Evolutionary conservation across 1,140 invertebrate genomes (phyloP).

Genomic region (Scaptomyza montana): DNA sequence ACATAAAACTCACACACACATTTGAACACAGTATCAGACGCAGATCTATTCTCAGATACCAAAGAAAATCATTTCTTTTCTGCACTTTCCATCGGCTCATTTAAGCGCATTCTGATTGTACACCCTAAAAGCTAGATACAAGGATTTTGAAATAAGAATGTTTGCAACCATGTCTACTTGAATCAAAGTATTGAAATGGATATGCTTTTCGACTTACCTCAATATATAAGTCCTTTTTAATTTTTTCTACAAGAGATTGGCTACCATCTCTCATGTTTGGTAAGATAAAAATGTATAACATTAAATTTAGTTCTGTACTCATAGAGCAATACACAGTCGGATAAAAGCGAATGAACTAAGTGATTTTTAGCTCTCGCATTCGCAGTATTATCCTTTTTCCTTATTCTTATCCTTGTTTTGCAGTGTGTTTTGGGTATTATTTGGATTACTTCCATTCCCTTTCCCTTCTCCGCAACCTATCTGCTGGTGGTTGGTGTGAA

Average conservation of each 20-base stretch:
- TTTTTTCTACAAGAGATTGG: too few species aligned
- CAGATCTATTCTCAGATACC: conserved; percentile 54
- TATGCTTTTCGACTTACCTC: too few species aligned
- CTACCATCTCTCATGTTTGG: too few species aligned
- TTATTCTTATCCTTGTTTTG: conserved; percentile 26
- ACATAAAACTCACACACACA: conserved; percentile 13
- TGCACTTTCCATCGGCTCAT: too few species aligned
- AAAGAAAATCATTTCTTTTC: conserved; percentile 16
- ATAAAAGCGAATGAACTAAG: not conserved
- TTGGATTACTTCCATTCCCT: not conserved
- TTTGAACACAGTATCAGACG: conserved; percentile 24
- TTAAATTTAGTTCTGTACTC: not conserved
- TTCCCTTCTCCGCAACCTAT: not conserved
- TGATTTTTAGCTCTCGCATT: conserved; percentile 45
- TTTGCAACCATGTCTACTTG: too few species aligned
- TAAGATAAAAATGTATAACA: too few species aligned
- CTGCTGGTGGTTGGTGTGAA: conserved; percentile 65
- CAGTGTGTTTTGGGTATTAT: conserved; percentile 18
- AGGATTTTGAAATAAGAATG: too few species aligned
- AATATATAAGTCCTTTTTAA: too few species aligned
- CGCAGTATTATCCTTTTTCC: conserved; percentile 63
- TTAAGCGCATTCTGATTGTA: too few species aligned
- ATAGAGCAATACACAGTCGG: not conserved
- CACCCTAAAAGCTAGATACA: too few species aligned
- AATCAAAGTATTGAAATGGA: too few species aligned